Base-by-base conservation (phyloP, 2,113 vertebrate genomes). In the Oncorhynchus mykiss region DNA sequence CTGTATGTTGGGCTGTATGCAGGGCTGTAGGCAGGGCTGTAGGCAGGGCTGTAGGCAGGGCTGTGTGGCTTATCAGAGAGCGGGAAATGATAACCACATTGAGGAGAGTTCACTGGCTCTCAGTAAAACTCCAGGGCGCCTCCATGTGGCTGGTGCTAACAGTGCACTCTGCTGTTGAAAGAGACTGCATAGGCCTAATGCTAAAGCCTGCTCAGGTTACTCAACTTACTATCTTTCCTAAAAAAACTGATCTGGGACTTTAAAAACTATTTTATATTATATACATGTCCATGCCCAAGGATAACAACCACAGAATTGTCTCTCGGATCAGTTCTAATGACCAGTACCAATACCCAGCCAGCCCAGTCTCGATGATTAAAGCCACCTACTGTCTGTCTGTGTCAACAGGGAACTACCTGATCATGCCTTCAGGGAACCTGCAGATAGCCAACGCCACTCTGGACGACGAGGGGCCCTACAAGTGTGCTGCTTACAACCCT, bases 401-500 rank as follows among this genome's bases (percentile, higher is more conserved):
- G n/a, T 48, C 48, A 78, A 2, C 89, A 99, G 97, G 95, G 69
- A 98, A 99, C 92, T 99, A 99, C 90, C 94, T 99, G 91, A 99
- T 99, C 90, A 98, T 99, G 97, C 97, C 97, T 0, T 99, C 97
- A 0, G 97, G 97, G 75, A 99, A 98, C 89, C 94, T 99, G 75
- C 97, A 99, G 91, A 99, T 99, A 0, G 95, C 96, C 86, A 99
- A 99, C 0, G 97, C 97, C 70, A 99, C 97, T 24, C 95, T 87
- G 80, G 96, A 98, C 6, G 97, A 99, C 0, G 97, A 98, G 85
- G 97, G 97, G 0, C 96, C 94, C 5, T 99, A 99, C 1, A 97
- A 96, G 84, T 99, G 97, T 68, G 97, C 97, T 0, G 97, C 97
- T 67, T 99, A 99, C 90, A 99, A 99, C 88, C 97, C 97, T 0